These are phyloP conservation scores for Misgurnus anguillicaudatus DNA, from an alignment of 2,113 vertebrate genomes.

Conservation along the genomic window DNA sequence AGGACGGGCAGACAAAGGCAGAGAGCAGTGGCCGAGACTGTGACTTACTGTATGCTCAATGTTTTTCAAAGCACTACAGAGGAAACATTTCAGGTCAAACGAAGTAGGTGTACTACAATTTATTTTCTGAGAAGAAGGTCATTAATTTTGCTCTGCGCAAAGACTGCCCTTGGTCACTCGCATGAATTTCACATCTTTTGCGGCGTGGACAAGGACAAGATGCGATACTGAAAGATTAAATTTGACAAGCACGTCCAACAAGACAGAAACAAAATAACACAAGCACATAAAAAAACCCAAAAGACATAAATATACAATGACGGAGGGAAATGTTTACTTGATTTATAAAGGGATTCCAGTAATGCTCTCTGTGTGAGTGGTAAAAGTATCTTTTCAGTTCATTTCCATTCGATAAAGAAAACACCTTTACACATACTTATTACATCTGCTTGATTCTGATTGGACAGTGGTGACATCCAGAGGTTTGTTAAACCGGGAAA, in stretches of 20 bases:
- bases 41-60: slow-evolving; percentile 3
- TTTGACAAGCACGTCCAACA: slow-evolving; percentile 1
- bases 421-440: too few species aligned
- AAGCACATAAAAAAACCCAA: not conserved
- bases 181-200: not conserved
- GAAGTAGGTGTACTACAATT: not conserved
- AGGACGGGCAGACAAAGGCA: not conserved
- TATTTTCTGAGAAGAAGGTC: not conserved
- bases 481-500: too few species aligned
- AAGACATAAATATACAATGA: slow-evolving; percentile 25
- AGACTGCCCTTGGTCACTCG: not conserved
- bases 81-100: slow-evolving; percentile 16
- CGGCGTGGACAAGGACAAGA: not conserved
- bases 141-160: slow-evolving; percentile 16
- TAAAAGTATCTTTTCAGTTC: not conserved
- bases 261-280: slow-evolving; percentile 26
- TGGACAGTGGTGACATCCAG: too few species aligned
- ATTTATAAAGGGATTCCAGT: not conserved
- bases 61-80: not conserved
- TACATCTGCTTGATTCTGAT: too few species aligned
- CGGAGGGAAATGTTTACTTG: slow-evolving; percentile 20
- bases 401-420: not conserved
- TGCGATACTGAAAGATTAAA: not conserved
- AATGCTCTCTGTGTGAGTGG: not conserved
- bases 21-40: not conserved